These are phyloP conservation scores for Meta bourneti DNA, from an alignment of 2,888 invertebrate genomes.

Conservation along the genomic window DNA sequence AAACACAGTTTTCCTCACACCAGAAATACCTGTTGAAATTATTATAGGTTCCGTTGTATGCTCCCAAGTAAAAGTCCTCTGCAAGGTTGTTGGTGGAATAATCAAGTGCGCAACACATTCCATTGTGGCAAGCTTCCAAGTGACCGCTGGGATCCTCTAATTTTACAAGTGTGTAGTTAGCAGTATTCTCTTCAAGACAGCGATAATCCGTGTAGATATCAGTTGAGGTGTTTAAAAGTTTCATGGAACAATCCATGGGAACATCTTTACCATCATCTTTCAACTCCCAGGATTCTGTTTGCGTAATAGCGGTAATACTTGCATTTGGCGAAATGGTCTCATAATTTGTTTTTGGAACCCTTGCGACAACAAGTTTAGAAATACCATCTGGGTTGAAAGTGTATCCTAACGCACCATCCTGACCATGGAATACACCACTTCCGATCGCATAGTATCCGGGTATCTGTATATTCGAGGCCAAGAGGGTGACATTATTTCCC, in stretches of 20 bases:
- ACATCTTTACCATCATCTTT: conserved; percentile 44
- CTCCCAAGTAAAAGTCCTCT: conserved; percentile 63
- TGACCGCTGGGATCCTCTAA: conserved; percentile 5
- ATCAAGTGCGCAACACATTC: conserved; percentile 74
- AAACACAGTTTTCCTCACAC: conserved; percentile 62
- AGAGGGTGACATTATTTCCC: conserved; percentile 85
- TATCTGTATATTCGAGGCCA: conserved; percentile 87
- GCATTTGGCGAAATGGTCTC: neutral
- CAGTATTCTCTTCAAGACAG: conserved; percentile 19
- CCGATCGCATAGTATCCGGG: conserved; percentile 86
- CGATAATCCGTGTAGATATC: conserved; percentile 30
- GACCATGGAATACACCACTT: conserved; percentile 87
- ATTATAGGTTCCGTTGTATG: conserved; percentile 55
- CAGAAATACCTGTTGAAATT: conserved; percentile 17
- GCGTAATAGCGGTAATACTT: conserved; percentile 32
- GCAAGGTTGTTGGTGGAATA: conserved; percentile 47
- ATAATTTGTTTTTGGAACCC: conserved; percentile 7
- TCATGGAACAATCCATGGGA: conserved; percentile 31
- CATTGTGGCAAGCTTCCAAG: conserved; percentile 70
- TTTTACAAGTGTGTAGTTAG: conserved; percentile 60
- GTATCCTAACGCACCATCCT: conserved; percentile 80
- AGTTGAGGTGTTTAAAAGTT: neutral
- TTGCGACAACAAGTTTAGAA: conserved; percentile 66
- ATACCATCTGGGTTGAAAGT: conserved; percentile 63
- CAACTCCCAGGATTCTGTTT: neutral